These are phyloP conservation scores for Thaleichthys pacificus DNA, from an alignment of 2,797 vertebrate genomes.

Conservation along the genomic window DNA sequence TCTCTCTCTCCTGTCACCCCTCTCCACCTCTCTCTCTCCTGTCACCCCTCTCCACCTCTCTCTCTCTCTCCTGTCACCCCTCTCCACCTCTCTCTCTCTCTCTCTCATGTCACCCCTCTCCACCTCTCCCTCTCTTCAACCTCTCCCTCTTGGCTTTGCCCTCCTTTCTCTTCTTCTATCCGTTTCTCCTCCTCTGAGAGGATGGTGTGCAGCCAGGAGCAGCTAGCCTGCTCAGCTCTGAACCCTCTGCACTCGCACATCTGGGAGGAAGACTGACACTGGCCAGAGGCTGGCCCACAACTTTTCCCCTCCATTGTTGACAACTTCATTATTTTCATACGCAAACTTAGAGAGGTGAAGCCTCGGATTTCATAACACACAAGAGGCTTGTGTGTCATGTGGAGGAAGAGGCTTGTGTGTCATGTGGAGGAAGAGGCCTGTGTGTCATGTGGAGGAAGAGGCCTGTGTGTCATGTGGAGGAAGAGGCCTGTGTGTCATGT, in stretches of 20 bases:
- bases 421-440: too few relatives aligned
- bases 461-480: too few relatives aligned
- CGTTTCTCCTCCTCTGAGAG: too few relatives aligned
- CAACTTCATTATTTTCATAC: constrained; percentile 3
- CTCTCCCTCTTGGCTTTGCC: constrained; percentile 18
- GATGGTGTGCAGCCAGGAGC: constrained; percentile 16
- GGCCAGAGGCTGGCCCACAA: constrained; percentile 17
- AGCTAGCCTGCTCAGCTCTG: neutral
- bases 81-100: neutral
- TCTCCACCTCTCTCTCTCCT: too few relatives aligned
- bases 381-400: too few relatives aligned
- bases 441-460: too few relatives aligned
- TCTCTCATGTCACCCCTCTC: neutral
- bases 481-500: too few relatives aligned
- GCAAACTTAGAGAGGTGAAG: neutral
- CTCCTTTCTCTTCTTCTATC: neutral
- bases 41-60: neutral
- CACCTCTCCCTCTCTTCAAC: constrained; percentile 1
- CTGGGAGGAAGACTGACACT: constrained; percentile 34
- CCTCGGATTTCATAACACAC: too few relatives aligned
- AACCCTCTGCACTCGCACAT: constrained; percentile 14
- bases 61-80: constrained; percentile 3
- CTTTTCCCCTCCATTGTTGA: neutral
- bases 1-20: too few relatives aligned
- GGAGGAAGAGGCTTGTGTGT: too few relatives aligned